Base-by-base conservation (phyloP, 2,888 invertebrate genomes). In the Sesamia inferens region DNA sequence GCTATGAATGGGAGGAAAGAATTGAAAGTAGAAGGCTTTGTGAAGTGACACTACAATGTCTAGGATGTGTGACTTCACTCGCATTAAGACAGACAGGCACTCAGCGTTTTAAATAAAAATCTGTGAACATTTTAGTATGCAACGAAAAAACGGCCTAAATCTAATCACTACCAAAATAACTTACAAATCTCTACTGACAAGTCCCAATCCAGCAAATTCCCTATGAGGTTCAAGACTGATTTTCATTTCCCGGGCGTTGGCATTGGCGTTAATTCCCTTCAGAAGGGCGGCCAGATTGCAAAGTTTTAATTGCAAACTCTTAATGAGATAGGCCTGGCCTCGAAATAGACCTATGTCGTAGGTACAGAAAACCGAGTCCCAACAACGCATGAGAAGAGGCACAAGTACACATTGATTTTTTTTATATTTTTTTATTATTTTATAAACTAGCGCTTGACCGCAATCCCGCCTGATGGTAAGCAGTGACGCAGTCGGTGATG, bases 271-370 rank as follows among this genome's bases (percentile, higher is more conserved):
- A 90, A 92, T 90, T 88, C 89, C 88, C 86, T 87, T 82, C 88
- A 88, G 90, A 91, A 89, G 88, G 87, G 88, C 88, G 87, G 90
- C 91, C 91, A 91, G 91, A 92, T 91, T 90, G 85, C 88, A 81
- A 94, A 94, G 92, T 94, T 94, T 95, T 94, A 94, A 94, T 94
- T 94, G 93, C 93, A 88, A 92, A 90, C 92, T 92, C 92, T 90
- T 94, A 94, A 94, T 94, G 93, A 94, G 92, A 90, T 90, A 89
- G 90, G 90, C 91, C 88, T 88, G 88, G 87, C 85, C 88, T 90
- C 88, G 88, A 89, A 90, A 90, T 89, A 90, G 88, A 86, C 86
- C 74, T 69, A 82, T 78, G 82, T 82, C 78, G 80, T 19, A 14
- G 14, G 2, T 44, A 13, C 74, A 77, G 74, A 74, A 77, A 78